Conservation (phyloP, 2,113 vertebrate species). For the Hyperoodon ampullatus region DNA sequence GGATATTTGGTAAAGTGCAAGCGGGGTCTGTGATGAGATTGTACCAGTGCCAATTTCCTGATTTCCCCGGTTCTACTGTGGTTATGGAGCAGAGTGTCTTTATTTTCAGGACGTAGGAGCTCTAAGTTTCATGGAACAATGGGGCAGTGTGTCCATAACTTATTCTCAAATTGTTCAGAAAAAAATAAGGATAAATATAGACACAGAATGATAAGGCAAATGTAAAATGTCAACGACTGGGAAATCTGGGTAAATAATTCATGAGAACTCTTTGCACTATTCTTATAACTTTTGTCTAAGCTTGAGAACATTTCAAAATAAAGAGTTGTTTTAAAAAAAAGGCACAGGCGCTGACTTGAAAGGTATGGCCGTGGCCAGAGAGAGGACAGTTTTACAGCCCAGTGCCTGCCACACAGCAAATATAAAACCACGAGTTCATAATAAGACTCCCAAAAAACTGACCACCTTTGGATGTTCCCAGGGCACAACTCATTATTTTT, state of each 20-base stretch:
- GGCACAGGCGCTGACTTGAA: neutral
- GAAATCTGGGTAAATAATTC: neutral
- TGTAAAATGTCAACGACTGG: fast-evolving
- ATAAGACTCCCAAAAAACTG: neutral
- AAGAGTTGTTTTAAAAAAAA: neutral
- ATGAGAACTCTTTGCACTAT: neutral
- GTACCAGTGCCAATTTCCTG: neutral
- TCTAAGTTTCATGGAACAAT: neutral
- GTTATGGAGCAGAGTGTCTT: too few species aligned
- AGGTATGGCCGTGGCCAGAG: neutral
- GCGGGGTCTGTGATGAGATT: fast-evolving
- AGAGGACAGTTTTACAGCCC: neutral
- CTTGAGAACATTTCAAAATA: neutral
- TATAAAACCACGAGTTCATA: neutral
- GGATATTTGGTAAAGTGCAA: neutral
- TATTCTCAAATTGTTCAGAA: neutral
- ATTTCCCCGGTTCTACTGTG: neutral
- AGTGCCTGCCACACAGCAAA: too few species aligned
- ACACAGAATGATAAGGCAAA: neutral
- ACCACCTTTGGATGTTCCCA: neutral
- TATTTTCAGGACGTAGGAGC: neutral
- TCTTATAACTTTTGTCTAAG: neutral
- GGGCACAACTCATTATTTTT: neutral
- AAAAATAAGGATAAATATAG: neutral
- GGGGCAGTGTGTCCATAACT: too few species aligned